These are phyloP conservation scores for Trematomus loennbergii DNA, from an alignment of 2,113 vertebrate genomes.

Conservation along the genomic window DNA sequence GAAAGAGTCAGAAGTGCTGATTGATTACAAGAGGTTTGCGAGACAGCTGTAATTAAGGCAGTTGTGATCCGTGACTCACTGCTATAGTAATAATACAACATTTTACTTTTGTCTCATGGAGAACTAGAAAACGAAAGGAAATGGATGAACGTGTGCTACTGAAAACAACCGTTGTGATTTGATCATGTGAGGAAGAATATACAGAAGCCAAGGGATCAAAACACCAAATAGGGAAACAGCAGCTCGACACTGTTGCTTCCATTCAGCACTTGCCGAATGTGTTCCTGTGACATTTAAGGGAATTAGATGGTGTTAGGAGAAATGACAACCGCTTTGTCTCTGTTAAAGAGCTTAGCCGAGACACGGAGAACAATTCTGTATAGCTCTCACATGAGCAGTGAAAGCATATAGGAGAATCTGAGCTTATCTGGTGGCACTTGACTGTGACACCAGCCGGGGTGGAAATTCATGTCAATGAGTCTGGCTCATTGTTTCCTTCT, in stretches of 20 bases:
- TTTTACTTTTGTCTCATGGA: slow-evolving; percentile 3
- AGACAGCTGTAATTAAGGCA: neutral
- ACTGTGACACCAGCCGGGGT: slow-evolving; percentile 21
- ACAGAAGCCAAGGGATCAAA: neutral
- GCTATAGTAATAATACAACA: neutral
- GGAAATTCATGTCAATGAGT: slow-evolving; percentile 26
- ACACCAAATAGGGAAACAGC: neutral
- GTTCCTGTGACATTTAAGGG: slow-evolving; percentile 72
- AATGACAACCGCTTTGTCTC: slow-evolving; percentile 74
- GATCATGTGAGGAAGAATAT: neutral
- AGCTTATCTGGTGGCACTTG: slow-evolving; percentile 18
- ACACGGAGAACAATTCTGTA: slow-evolving; percentile 33
- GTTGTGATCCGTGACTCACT: slow-evolving; percentile 8
- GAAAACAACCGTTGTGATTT: slow-evolving; percentile 6
- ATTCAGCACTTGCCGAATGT: slow-evolving; percentile 17
- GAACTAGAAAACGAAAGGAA: neutral
- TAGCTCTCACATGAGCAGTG: slow-evolving; percentile 16
- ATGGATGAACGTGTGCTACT: neutral
- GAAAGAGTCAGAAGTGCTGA: neutral
- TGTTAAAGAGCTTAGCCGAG: slow-evolving; percentile 65
- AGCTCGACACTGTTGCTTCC: slow-evolving; percentile 11
- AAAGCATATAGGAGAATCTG: slow-evolving; percentile 21
- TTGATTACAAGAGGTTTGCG: neutral
- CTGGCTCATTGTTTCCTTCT: slow-evolving; percentile 13
- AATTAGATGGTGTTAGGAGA: slow-evolving; percentile 66